Evolutionary conservation across 2,113 vertebrate genomes (phyloP).

Genomic region (Pseudolaguvia tuberculata): DNA sequence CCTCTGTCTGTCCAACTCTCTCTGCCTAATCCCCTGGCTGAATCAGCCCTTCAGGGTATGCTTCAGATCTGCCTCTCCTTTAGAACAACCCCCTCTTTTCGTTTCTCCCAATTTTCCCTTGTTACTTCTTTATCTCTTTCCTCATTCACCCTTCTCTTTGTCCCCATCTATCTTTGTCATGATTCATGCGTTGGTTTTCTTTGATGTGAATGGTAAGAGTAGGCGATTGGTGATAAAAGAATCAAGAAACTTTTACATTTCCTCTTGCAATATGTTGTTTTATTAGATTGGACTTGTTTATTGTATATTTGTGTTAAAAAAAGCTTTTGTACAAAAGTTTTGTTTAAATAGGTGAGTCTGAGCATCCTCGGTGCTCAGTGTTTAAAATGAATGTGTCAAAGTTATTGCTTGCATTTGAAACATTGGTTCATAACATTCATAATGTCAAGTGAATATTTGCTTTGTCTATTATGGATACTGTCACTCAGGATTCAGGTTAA

Average conservation of each 20-base stretch:
- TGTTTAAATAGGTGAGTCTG: neutral
- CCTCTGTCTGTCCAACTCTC: slow-evolving; percentile 10
- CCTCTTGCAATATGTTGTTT: neutral
- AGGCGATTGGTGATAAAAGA: neutral
- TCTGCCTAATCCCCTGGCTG: slow-evolving; percentile 91
- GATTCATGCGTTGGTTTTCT: neutral
- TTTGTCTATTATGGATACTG: too few relatives aligned
- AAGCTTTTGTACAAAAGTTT: neutral
- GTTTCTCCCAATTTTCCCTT: slow-evolving; percentile 9
- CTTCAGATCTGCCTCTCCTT: slow-evolving; percentile 94
- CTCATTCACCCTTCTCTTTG: neutral
- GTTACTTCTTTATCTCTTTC: slow-evolving; percentile 71
- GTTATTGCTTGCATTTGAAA: too few relatives aligned
- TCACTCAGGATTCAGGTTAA: too few relatives aligned
- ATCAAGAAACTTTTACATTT: neutral
- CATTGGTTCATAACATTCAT: too few relatives aligned
- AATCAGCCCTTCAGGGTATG: slow-evolving; percentile 98
- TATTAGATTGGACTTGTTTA: too few relatives aligned
- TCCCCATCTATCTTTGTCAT: slow-evolving; percentile 8
- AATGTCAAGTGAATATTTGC: too few relatives aligned
- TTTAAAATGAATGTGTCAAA: too few relatives aligned
- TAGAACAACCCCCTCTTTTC: slow-evolving; percentile 37
- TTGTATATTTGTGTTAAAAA: neutral
- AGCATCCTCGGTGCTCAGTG: slow-evolving; percentile 17
- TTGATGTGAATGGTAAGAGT: neutral